Conservation (phyloP, 2,888 invertebrate species). For the Torymus aiolomorphi region DNA sequence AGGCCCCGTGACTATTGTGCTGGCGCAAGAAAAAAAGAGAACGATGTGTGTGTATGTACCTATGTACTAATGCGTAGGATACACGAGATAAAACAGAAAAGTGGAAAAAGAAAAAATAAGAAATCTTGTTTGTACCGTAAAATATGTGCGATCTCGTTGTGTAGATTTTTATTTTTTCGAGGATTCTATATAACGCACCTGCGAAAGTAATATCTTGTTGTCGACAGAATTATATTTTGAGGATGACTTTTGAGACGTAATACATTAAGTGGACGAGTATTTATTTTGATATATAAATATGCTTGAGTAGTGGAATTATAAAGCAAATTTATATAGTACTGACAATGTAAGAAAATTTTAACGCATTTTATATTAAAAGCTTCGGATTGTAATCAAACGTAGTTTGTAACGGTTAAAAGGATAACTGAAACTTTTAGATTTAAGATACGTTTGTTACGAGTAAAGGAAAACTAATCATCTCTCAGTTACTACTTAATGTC, state of each 20-base stretch:
- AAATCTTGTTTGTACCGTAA: slow-evolving; percentile 48
- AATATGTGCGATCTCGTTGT: slow-evolving; percentile 52
- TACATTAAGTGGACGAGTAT: background rate
- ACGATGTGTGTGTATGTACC: slow-evolving; percentile 18
- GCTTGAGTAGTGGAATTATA: too few species aligned
- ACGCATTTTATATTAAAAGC: too few species aligned
- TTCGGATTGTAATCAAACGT: too few species aligned
- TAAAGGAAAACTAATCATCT: too few species aligned
- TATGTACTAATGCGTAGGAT: slow-evolving; percentile 30
- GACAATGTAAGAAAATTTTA: too few species aligned
- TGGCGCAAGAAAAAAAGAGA: slow-evolving; percentile 50
- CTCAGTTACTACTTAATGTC: too few species aligned
- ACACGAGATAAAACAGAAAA: slow-evolving; percentile 4
- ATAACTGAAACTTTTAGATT: too few species aligned
- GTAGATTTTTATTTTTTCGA: slow-evolving; percentile 38
- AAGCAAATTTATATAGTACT: too few species aligned
- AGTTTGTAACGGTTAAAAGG: too few species aligned
- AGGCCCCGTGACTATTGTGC: slow-evolving; percentile 28
- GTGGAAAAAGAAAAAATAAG: slow-evolving; percentile 15
- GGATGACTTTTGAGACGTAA: background rate
- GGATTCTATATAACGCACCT: slow-evolving; percentile 11
- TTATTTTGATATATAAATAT: background rate
- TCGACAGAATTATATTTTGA: background rate
- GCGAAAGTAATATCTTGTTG: slow-evolving; percentile 24
- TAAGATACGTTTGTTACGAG: too few species aligned